Percentiles rank a stretch among this genome's conserved stretches.
Evolutionary conservation across 2,113 vertebrate species (phyloP).

Genomic region (Gymnogyps californianus): DNA sequence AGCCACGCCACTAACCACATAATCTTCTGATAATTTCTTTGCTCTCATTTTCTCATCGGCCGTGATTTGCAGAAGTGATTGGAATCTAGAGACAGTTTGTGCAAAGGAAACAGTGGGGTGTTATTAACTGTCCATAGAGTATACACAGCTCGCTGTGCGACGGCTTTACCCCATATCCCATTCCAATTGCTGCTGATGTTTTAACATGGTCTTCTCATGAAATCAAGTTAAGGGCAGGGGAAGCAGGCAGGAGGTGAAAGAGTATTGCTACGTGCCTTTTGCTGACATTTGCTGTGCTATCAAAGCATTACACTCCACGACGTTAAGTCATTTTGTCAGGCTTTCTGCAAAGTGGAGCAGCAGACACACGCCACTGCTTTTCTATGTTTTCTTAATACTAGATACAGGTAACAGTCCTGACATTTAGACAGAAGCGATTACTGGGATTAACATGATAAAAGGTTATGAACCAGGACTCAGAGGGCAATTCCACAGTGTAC

Average conservation of each 20-base stretch:
- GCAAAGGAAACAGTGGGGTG: not conserved
- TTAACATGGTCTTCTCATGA: not conserved
- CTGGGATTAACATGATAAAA: not conserved
- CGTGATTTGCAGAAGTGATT: not conserved
- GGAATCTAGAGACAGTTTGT: not conserved
- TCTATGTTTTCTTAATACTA: not conserved
- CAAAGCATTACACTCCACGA: not conserved
- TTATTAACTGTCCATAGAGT: not conserved
- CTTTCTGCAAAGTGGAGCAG: not conserved
- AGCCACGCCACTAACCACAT: not conserved
- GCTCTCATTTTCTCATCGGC: not conserved
- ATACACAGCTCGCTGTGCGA: not conserved
- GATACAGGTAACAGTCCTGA: not conserved
- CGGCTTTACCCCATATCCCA: fast-evolving
- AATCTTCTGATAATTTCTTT: not conserved
- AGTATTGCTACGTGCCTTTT: not conserved
- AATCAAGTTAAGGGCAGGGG: not conserved
- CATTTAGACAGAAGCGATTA: not conserved
- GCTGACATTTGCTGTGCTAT: not conserved
- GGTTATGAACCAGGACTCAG: not conserved
- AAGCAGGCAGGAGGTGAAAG: not conserved
- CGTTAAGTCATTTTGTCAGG: not conserved
- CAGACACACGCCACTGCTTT: not conserved
- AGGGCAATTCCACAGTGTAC: not conserved
- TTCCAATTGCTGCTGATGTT: fast-evolving